These are phyloP conservation scores for Cosmorhoe ocellata DNA, from an alignment of 2,888 invertebrate genomes.

Conservation along the genomic window DNA sequence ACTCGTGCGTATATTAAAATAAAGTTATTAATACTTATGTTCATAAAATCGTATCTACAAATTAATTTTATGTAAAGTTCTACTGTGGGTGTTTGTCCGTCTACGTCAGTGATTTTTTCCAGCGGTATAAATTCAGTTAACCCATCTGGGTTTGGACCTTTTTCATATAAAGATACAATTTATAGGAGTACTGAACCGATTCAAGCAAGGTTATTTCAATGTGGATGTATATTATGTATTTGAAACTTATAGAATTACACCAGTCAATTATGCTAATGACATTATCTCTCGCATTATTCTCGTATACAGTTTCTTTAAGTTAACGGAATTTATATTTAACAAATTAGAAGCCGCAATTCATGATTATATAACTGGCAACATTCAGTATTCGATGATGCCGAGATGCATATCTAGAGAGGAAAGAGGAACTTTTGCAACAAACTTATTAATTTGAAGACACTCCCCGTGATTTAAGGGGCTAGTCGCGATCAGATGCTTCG, in stretches of 20 bases:
- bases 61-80: background rate
- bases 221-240: too few relatives aligned
- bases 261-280: too few relatives aligned
- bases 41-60: constrained; percentile 19
- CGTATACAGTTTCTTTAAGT: too few relatives aligned
- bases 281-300: too few relatives aligned
- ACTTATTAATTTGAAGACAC: constrained; percentile 47
- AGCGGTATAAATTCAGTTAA: too few relatives aligned
- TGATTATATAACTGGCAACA: constrained; percentile 40
- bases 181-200: too few relatives aligned
- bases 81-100: background rate
- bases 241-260: too few relatives aligned
- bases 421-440: constrained; percentile 42
- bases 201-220: too few relatives aligned
- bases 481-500: constrained; percentile 41
- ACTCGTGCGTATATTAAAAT: constrained; percentile 55
- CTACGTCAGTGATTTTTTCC: too few relatives aligned
- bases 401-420: constrained; percentile 49
- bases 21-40: constrained; percentile 52
- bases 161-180: too few relatives aligned
- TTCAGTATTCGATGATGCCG: constrained; percentile 37
- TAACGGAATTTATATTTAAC: too few relatives aligned
- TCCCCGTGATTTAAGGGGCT: constrained; percentile 39
- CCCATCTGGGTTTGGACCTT: too few relatives aligned
- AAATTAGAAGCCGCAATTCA: constrained; percentile 1